phyloP scores from a whole-genome alignment of 1,140 invertebrate species.

The Drosophila subobscura region DNA sequence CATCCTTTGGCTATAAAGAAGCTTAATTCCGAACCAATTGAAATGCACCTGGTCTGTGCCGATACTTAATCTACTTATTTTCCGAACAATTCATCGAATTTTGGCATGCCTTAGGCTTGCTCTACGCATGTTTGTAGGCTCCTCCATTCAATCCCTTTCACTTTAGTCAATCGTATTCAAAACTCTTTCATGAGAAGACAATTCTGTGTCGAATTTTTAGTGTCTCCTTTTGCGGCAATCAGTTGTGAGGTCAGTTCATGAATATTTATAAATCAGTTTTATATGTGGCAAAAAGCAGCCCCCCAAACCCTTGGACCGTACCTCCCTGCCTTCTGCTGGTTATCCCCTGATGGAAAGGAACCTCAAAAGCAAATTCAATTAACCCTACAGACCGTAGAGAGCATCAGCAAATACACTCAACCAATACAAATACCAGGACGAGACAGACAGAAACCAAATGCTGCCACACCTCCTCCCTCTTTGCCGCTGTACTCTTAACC shows the following conservation, averaged over 20 bases:
- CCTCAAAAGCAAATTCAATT: constrained; percentile 77
- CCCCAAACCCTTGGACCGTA: neutral
- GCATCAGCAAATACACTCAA: constrained; percentile 79
- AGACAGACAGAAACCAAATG: constrained; percentile 47
- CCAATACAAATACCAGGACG: constrained; percentile 69
- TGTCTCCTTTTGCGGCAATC: neutral
- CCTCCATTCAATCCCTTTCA: neutral
- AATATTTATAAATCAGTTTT: constrained; percentile 50
- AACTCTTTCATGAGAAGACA: neutral
- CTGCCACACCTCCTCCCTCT: neutral
- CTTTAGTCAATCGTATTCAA: neutral
- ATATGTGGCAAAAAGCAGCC: constrained; percentile 41
- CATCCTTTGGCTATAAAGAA: no score
- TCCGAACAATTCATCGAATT: no score
- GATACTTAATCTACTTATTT: no score
- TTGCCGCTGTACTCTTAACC: neutral
- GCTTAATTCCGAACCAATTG: no score
- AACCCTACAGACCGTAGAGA: constrained; percentile 78
- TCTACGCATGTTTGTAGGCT: no score
- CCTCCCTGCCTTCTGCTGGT: neutral
- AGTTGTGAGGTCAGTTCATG: constrained; percentile 29
- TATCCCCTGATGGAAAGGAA: constrained; percentile 41
- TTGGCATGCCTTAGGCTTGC: no score
- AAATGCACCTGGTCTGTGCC: no score
- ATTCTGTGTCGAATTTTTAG: neutral